Percentiles rank a stretch among this genome's conserved stretches.
Evolutionary conservation across 2,113 vertebrate genomes (phyloP).

Genomic region (Riparia riparia): DNA sequence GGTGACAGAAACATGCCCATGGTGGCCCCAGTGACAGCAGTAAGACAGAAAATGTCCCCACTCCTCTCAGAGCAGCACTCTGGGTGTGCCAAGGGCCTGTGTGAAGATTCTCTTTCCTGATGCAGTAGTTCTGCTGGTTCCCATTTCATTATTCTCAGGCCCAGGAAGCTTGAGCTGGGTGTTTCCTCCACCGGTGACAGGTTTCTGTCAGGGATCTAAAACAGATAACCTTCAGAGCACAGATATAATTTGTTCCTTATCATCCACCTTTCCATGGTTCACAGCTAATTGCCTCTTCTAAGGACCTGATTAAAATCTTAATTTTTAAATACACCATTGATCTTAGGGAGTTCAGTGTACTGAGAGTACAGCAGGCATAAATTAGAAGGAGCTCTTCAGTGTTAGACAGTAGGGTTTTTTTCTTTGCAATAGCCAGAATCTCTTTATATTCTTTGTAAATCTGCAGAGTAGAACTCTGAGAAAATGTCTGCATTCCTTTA

Average conservation of each 20-base stretch:
- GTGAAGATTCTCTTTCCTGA: background rate
- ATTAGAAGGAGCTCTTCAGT: background rate
- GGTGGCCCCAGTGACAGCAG: background rate
- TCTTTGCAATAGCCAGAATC: background rate
- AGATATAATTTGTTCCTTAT: background rate
- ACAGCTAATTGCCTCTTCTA: background rate
- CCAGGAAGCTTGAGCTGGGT: background rate
- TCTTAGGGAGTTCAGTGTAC: background rate
- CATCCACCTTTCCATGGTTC: background rate
- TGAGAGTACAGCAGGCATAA: background rate
- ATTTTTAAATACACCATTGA: conserved; percentile 6
- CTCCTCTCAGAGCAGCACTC: background rate
- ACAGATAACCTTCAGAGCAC: background rate
- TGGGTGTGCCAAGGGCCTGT: rapidly evolving
- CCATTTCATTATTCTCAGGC: background rate
- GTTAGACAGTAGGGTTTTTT: background rate
- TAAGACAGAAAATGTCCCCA: rapidly evolving
- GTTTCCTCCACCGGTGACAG: background rate
- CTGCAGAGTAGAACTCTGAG: background rate
- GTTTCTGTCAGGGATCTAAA: background rate
- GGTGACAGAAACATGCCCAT: rapidly evolving
- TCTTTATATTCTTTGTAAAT: background rate
- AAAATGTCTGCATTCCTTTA: background rate
- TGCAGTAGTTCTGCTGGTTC: background rate
- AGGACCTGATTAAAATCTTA: background rate